phyloP scores from a whole-genome alignment of 2,888 invertebrate species.

The Cantharis nigra region DNA sequence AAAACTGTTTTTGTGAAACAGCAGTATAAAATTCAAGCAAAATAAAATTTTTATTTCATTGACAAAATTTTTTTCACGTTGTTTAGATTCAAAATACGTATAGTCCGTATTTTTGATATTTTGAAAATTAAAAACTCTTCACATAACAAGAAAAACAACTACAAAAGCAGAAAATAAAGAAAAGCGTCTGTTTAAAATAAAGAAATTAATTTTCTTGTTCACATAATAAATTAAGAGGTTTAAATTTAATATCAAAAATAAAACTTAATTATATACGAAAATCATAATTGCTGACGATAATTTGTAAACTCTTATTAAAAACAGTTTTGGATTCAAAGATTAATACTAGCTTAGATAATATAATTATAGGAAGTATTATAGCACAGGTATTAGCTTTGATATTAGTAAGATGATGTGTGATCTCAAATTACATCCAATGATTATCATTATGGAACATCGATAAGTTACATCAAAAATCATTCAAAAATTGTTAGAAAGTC shows the following conservation, averaged over 20 bases:
- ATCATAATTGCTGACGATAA: background rate
- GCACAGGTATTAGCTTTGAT: background rate
- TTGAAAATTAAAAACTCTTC: too few species aligned
- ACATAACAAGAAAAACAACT: too few species aligned
- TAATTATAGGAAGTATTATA: background rate
- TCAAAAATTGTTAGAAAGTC: background rate
- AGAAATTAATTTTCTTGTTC: background rate
- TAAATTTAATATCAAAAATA: background rate
- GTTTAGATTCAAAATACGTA: too few species aligned
- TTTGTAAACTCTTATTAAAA: background rate
- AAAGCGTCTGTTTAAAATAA: background rate
- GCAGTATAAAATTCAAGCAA: too few species aligned
- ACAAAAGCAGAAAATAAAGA: too few species aligned
- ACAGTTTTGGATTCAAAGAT: background rate
- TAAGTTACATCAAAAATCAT: background rate
- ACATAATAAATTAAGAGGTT: background rate
- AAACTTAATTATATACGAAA: background rate
- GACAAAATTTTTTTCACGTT: too few species aligned
- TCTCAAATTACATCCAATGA: background rate
- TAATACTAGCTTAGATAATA: background rate
- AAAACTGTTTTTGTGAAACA: too few species aligned
- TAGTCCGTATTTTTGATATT: too few species aligned
- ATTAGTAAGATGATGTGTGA: background rate
- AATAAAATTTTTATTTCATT: too few species aligned
- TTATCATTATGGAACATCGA: background rate